Conservation (phyloP, 2,797 vertebrate genomes). For the Xenentodon cancila region DNA sequence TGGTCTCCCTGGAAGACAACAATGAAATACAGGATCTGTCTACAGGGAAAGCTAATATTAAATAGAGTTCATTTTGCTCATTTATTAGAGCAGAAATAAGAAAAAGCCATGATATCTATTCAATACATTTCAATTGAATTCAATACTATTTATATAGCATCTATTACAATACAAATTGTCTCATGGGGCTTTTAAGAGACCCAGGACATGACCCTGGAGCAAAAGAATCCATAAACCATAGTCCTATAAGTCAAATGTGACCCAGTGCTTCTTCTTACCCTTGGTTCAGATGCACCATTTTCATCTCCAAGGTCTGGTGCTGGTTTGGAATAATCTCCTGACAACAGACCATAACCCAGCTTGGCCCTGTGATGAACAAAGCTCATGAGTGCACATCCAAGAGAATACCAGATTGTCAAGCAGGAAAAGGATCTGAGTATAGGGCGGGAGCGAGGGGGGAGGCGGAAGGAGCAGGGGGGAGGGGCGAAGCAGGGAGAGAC, state of each 20-base stretch:
- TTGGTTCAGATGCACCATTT: conserved; percentile 86
- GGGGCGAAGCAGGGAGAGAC: too few species aligned
- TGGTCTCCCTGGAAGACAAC: conserved; percentile 88
- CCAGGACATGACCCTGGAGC: too few species aligned
- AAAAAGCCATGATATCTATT: conserved; percentile 1
- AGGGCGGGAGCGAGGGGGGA: too few species aligned
- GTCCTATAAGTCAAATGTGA: too few species aligned
- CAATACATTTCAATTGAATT: too few species aligned
- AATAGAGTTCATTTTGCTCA: not conserved
- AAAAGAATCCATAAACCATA: too few species aligned
- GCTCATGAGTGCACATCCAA: conserved; percentile 9
- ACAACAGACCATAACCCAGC: conserved; percentile 92
- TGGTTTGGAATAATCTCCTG: conserved; percentile 95
- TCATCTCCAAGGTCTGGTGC: conserved; percentile 87
- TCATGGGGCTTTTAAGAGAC: too few species aligned
- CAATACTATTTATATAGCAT: too few species aligned
- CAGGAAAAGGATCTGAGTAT: too few species aligned
- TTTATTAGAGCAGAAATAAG: conserved; percentile 15
- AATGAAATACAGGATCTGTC: conserved; percentile 7
- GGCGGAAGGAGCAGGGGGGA: too few species aligned
- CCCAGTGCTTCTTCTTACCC: conserved; percentile 80
- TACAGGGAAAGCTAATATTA: not conserved
- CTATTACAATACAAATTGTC: too few species aligned
- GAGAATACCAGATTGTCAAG: too few species aligned
- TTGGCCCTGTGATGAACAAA: conserved; percentile 87